Base-by-base conservation (phyloP, 2,797 vertebrate genomes). In the Hybognathus amarus region DNA sequence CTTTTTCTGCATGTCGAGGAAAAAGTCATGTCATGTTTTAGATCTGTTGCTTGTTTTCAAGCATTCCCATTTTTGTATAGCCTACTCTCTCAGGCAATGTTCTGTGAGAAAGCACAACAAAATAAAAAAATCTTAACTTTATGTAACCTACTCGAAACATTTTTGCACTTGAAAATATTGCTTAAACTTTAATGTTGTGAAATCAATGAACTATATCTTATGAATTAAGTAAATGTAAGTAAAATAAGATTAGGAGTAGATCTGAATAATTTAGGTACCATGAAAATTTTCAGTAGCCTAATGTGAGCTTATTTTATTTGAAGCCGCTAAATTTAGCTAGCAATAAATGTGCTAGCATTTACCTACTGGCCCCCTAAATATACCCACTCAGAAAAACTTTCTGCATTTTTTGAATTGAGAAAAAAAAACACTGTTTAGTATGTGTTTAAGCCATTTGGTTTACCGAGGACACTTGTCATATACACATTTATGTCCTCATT, bases 41-140 rank as follows among this genome's bases (percentile, higher is more conserved):
- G 24, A 70, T 45, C 66, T 30, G 47, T 17, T 24, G 36, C 36
- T 80, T 80, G 78, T 56, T 80, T 69, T 80, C 6, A 27, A 80
- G 66, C 36, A 15, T 30, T 64, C 6, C 9, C 8, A 59, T n/a
- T 76, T 76, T 33, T 20, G 5, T 59, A 33, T 10, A 33, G 30
- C 30, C 30, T 3, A 36, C 15, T 22, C 47, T 74, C 17, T 1
- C 15, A 42, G 40, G 3, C 30, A 10, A 18, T 24, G 9, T 40
- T 40, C 66, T 40, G 66, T 40, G 22, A 10, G 7, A 2, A 27
- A 61, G 24, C 22, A 42, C 36, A 45, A 45, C 13, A 45, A 7
- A 50, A 18, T 18, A 45, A 36, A 36, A 22, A n/a, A 40, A 9
- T 2, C 33, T 38, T 20, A 12, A 22, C 6, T 50, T 18, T 12